A percentile compares a stretch with the other conserved stretches of the same genome.
Conservation (phyloP, 2,113 vertebrate species). For the Paradisaea rubra region DNA sequence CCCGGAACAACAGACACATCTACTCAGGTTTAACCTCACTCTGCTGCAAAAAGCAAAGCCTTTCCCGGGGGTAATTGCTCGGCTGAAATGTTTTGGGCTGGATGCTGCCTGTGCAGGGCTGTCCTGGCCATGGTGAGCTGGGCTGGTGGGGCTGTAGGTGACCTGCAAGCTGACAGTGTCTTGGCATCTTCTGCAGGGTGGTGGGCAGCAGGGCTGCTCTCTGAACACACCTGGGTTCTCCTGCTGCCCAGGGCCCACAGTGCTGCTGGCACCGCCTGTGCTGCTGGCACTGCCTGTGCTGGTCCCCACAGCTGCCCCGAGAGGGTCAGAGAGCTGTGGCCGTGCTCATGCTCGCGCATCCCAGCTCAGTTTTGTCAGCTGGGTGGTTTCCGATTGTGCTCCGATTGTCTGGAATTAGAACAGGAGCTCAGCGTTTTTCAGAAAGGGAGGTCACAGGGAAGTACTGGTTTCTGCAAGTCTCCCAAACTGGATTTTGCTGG, state of each 20-base stretch:
- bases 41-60: not conserved
- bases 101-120: not conserved
- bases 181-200: not conserved
- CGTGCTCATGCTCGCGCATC: rapidly evolving
- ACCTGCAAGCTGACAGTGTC: rapidly evolving
- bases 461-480: not conserved
- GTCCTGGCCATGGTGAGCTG: not conserved
- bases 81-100: not conserved
- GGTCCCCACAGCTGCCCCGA: rapidly evolving
- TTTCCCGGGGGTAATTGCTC: not conserved
- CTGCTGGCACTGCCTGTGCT: rapidly evolving
- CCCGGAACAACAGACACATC: not conserved
- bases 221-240: not conserved
- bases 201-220: not conserved
- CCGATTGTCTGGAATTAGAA: not conserved
- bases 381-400: not conserved
- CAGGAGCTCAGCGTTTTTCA: not conserved
- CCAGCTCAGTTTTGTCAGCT: not conserved
- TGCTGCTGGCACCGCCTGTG: no score
- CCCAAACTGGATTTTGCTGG: not conserved
- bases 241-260: not conserved
- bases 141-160: rapidly evolving
- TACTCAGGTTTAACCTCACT: not conserved
- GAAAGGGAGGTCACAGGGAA: not conserved
- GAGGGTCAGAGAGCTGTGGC: not conserved